Evolutionary conservation across 1,140 invertebrate genomes (phyloP).

Genomic region (Formica selysi): DNA sequence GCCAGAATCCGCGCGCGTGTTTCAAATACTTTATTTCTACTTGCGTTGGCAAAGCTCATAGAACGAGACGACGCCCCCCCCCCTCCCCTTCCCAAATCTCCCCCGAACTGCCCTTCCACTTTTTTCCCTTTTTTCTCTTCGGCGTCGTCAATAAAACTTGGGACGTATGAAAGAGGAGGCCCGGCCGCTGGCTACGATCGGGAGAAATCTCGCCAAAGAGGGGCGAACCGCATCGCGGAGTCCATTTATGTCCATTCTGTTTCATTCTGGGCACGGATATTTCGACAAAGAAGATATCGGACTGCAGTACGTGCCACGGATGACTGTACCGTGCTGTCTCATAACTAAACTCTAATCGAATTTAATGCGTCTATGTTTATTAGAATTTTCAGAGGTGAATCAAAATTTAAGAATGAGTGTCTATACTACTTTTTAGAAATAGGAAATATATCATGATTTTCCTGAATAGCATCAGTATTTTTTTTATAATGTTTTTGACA

Average conservation of each 20-base stretch:
- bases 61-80: slow-evolving; percentile 48
- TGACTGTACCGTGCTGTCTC: not conserved
- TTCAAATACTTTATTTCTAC: slow-evolving; percentile 85
- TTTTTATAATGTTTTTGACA: not conserved
- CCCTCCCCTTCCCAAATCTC: slow-evolving; percentile 5
- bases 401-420: not conserved
- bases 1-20: slow-evolving; percentile 68
- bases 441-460: not conserved
- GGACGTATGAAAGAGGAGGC: slow-evolving; percentile 46
- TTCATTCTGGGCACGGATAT: slow-evolving; percentile 69
- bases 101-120: slow-evolving; percentile 38
- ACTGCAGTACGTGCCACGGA: slow-evolving; percentile 29
- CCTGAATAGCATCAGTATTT: not conserved
- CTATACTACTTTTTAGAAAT: not conserved
- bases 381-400: slow-evolving; percentile 1
- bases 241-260: slow-evolving; percentile 66
- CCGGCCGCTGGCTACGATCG: slow-evolving; percentile 62
- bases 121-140: slow-evolving; percentile 60
- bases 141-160: slow-evolving; percentile 67
- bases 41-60: slow-evolving; percentile 72
- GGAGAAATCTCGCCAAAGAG: slow-evolving; percentile 68
- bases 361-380: slow-evolving; percentile 44
- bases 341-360: slow-evolving; percentile 17
- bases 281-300: slow-evolving; percentile 63
- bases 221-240: slow-evolving; percentile 33